These are phyloP conservation scores for Cryptotis parvus DNA, from an alignment of 2,113 vertebrate genomes.

Conservation along the genomic window DNA sequence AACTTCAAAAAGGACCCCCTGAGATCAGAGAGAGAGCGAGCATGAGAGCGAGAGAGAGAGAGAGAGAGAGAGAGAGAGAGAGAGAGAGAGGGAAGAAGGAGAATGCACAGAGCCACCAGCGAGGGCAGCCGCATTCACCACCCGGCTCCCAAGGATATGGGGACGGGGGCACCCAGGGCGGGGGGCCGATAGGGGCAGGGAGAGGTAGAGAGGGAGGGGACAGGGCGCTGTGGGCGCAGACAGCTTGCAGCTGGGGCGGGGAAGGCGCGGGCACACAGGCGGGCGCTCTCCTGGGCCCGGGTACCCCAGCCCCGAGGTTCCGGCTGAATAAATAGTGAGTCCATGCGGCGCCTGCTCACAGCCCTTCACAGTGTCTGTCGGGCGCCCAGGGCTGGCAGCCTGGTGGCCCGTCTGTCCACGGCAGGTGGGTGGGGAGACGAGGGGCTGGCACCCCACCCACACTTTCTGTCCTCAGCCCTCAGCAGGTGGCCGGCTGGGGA, in stretches of 20 bases:
- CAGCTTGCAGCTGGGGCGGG: not conserved
- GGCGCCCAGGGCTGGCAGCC: slow-evolving; percentile 24
- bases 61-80: not conserved
- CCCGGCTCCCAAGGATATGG: too few relatives aligned
- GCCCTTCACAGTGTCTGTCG: slow-evolving; percentile 81
- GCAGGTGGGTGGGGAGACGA: slow-evolving; percentile 53
- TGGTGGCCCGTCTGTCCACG: slow-evolving; percentile 60
- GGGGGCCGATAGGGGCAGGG: not conserved
- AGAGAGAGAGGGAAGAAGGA: not conserved
- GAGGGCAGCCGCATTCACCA: too few relatives aligned
- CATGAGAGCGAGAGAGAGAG: not conserved
- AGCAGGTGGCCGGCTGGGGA: slow-evolving; percentile 54
- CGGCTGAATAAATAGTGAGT: slow-evolving; percentile 79
- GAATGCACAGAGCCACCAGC: not conserved
- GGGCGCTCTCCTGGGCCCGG: slow-evolving; percentile 52
- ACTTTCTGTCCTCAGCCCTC: slow-evolving; percentile 77
- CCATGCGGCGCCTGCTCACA: slow-evolving; percentile 70
- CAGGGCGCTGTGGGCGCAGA: not conserved
- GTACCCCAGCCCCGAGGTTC: slow-evolving; percentile 66
- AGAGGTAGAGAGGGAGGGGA: not conserved
- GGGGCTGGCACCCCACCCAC: slow-evolving; percentile 33
- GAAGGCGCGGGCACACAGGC: not conserved
- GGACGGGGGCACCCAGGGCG: not conserved
- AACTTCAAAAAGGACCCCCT: slow-evolving; percentile 84
- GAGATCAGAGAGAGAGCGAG: slow-evolving; percentile 77